Evolutionary conservation across 2,113 vertebrate genomes (phyloP), one percentile per base, ranked within the genome.

Genomic region (Amblyopsis rosae): DNA sequence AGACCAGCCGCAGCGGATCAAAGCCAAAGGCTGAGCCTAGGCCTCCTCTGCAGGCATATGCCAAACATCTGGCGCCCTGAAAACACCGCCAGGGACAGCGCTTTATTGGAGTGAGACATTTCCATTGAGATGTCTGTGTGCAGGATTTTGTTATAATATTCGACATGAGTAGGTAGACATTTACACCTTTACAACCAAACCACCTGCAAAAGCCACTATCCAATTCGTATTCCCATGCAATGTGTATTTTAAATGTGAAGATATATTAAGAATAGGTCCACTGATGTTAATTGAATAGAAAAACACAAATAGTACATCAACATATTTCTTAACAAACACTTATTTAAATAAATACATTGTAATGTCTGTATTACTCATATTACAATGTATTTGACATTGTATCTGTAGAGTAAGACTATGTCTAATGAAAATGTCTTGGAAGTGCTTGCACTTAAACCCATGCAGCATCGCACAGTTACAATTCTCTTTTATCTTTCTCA

Each of bases 11-110:
- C 88, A 69, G 73, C 86, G 92, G 93, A 95, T 96, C 94, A 95
- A 95, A 95, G 92, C 85, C 79, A 82, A 83, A 75, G 75, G 82
- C 82, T 93, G 82, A 79, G 80, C 90, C 87, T 81, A 90, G 88
- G 91, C 91, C 80, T 72, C 91, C 91, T 92, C 90, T 86, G 82
- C 90, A 93, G 84, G 91, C 94, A 95, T 94, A 90, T 95, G 94
- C 93, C 92, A 94, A 89, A 94, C 95, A 96, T 95, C 93, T 96
- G 95, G 92, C 91, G 92, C 93, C 93, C 92, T 91, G 90, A 94
- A 94, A 94, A 94, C 94, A 86, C 93, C 91, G 90, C 94, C 84
- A 26, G 57, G 90, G 90, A 91, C 89, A 93, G 92, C 88, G 56
- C 86, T 94, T 93, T 93, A 94, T 90, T 90, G 88, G 86, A 93